A percentile compares a stretch with the other conserved stretches of the same genome.
Evolutionary conservation across 2,113 vertebrate genomes (phyloP).

Genomic region (Saguinus imperator): DNA sequence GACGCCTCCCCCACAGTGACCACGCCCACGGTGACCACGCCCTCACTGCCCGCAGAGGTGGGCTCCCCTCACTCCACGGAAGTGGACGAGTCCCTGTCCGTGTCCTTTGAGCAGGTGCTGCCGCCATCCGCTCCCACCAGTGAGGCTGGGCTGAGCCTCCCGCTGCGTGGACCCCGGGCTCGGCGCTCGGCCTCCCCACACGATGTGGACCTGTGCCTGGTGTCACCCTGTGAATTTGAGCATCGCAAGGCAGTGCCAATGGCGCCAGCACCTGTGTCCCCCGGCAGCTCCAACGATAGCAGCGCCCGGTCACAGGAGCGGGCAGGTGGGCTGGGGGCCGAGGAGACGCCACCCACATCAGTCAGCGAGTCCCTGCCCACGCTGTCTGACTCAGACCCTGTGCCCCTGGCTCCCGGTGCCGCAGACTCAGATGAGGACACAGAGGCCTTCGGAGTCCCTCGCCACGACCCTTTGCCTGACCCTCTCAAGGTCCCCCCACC

Average conservation of each 20-base stretch:
- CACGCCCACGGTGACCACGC: constrained; percentile 89
- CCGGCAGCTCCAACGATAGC: constrained; percentile 83
- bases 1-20: constrained; percentile 89
- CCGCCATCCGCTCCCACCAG: constrained; percentile 64
- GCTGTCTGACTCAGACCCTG: constrained; percentile 89
- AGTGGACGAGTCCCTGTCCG: constrained; percentile 91
- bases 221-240: constrained; percentile 95
- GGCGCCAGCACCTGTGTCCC: constrained; percentile 10
- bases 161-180: constrained; percentile 81
- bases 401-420: constrained; percentile 83
- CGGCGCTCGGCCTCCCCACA: constrained; percentile 86
- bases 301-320: constrained; percentile 87
- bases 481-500: constrained; percentile 90
- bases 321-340: constrained; percentile 43
- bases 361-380: constrained; percentile 90
- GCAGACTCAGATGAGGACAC: constrained; percentile 88
- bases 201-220: constrained; percentile 95
- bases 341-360: constrained; percentile 88
- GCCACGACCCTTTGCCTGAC: constrained; percentile 86
- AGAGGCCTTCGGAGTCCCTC: constrained; percentile 27
- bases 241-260: constrained; percentile 84
- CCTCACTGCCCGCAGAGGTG: constrained; percentile 91
- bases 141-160: constrained; percentile 83
- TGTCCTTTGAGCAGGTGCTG: constrained; percentile 92
- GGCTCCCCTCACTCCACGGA: constrained; percentile 93